Evolutionary conservation across 2,113 vertebrate genomes (phyloP), one percentile per base, ranked within the genome.

Genomic region (Myanophis thanlyinensis): DNA sequence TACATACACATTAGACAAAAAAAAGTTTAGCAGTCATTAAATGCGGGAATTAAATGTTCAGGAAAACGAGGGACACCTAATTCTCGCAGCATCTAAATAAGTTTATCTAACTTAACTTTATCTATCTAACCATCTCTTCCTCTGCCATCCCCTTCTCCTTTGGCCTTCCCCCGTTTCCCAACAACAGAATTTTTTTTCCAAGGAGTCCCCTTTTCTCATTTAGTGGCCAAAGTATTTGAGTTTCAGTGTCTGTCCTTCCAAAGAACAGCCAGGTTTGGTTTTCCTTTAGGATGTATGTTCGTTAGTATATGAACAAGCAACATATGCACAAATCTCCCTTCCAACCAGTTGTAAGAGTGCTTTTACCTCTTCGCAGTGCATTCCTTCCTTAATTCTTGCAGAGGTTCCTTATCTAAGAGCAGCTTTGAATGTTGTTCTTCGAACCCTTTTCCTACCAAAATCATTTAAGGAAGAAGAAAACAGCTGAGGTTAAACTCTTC

Each of bases 311-410:
- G 62, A n/a, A 80, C 18, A 7, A 80, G 35, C 35, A 7, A 20
- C 40, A 40, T 80, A 35, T n/a, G n/a, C 3, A 13, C 11, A 52
- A 62, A 9, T 3, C 54, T 44, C 46, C 30, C 53, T 25, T 53
- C 59, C 25, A 12, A 80, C 8, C 59, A 9, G 22, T 8, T 27
- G 30, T 6, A 12, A 49, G 30, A 15, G 20, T 89, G 90, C 40
- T 92, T 95, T 97, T 98, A 99, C 99, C 99, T 99, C 98, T 99
- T 99, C n/a, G 98, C 98, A 48, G 98, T 98, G 93, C 99, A 99
- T 96, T 99, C 99, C 95, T 99, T 99, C 93, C 98, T 98, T 93
- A 98, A 92, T 94, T 98, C 98, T 85, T 97, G 96, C 93, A 99
- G 95, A 30, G 98, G 98, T 94, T 98, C 98, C 3, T 97, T 98